A percentile compares a stretch with the other conserved stretches of the same genome.
Evolutionary conservation across 2,888 invertebrate species (phyloP).

Genomic region (Machimus atricapillus): DNA sequence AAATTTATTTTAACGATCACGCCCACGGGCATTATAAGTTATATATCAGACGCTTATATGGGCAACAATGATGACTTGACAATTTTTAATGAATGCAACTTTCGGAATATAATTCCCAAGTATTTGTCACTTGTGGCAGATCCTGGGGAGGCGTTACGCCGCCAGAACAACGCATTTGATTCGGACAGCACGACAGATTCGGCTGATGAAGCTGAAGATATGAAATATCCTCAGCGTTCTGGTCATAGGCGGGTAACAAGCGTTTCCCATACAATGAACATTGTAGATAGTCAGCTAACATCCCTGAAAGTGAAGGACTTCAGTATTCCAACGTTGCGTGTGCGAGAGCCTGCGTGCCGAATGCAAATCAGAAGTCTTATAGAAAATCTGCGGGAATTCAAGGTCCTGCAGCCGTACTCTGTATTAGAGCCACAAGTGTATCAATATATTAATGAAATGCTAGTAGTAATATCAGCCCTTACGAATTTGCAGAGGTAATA

Average conservation of each 20-base stretch:
- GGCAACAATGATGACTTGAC: slow-evolving; percentile 59
- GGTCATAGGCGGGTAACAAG: slow-evolving; percentile 45
- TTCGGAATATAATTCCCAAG: slow-evolving; percentile 57
- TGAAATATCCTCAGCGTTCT: slow-evolving; percentile 42
- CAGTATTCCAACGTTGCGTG: slow-evolving; percentile 57
- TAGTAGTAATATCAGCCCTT: slow-evolving; percentile 57
- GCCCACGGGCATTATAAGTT: slow-evolving; percentile 59
- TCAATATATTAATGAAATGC: slow-evolving; percentile 59
- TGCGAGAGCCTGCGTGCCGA: slow-evolving; percentile 57
- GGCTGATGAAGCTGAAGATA: slow-evolving; percentile 53
- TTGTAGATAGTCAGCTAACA: slow-evolving; percentile 56
- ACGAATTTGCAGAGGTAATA: slow-evolving; percentile 59
- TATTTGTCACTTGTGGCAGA: slow-evolving; percentile 59
- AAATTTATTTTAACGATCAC: slow-evolving; percentile 60
- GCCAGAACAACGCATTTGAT: slow-evolving; percentile 45
- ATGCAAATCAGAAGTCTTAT: slow-evolving; percentile 57
- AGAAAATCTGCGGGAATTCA: slow-evolving; percentile 56
- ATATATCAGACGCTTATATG: slow-evolving; percentile 58
- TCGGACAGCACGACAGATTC: slow-evolving; percentile 55
- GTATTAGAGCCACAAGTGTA: slow-evolving; percentile 56
- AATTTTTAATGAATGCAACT: slow-evolving; percentile 57
- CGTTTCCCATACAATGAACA: slow-evolving; percentile 48
- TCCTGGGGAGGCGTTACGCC: slow-evolving; percentile 56
- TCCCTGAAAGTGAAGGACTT: slow-evolving; percentile 56
- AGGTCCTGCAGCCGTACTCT: slow-evolving; percentile 56